phyloP scores from a whole-genome alignment of 2,113 vertebrate genomes.

The Hippocampus abdominalis region DNA sequence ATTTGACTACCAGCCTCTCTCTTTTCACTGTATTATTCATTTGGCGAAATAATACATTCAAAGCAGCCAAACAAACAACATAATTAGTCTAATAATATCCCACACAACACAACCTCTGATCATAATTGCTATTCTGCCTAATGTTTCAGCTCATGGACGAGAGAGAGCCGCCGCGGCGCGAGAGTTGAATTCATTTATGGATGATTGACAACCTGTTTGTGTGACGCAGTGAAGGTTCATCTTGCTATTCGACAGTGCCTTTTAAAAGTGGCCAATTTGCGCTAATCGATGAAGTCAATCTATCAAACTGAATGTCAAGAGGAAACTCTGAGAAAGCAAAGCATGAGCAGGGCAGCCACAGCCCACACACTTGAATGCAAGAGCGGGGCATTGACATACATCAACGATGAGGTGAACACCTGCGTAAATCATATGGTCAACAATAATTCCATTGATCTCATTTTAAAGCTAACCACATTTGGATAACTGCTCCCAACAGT shows the following conservation, averaged over 20 bases:
- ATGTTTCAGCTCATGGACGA: neutral
- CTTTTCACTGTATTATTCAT: conserved; percentile 43
- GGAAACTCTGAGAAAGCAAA: conserved; percentile 20
- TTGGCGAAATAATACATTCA: conserved; percentile 35
- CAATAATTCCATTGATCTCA: neutral
- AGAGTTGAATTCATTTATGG: conserved; percentile 2
- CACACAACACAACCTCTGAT: conserved; percentile 13
- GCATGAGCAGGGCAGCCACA: conserved; percentile 23
- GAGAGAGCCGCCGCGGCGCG: neutral
- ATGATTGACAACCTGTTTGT: conserved; percentile 1
- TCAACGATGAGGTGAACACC: conserved; percentile 10
- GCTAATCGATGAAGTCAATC: conserved; percentile 23
- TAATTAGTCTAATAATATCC: conserved; percentile 43
- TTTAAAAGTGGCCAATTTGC: conserved; percentile 16
- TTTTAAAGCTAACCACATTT: neutral
- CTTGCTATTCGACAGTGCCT: neutral
- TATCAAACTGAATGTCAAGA: conserved; percentile 40
- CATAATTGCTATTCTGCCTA: neutral
- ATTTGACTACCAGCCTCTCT: conserved; percentile 6
- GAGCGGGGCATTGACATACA: conserved; percentile 21
- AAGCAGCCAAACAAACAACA: conserved; percentile 44
- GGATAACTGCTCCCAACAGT: neutral
- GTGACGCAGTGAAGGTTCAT: neutral
- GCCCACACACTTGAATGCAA: conserved; percentile 27
- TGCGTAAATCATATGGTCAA: neutral